Evolutionary conservation across 2,888 invertebrate species (phyloP), one percentile per base, ranked within the genome.

Genomic region (Charanyca ferruginea): DNA sequence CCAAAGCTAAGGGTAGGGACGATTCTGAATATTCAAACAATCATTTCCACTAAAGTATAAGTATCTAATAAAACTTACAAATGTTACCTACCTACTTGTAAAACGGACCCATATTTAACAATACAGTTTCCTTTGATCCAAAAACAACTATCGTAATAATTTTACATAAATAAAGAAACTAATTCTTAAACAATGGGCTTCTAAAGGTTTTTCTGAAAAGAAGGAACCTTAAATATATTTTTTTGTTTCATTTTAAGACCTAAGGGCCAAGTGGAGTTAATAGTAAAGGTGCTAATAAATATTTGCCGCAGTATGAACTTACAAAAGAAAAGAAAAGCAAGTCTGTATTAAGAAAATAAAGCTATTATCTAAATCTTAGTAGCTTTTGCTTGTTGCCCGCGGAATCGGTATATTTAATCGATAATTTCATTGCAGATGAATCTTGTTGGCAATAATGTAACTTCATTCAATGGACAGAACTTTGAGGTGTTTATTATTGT

Each of bases 71-170:
- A 73, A 77, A 68, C 25, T 71, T 54, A 76, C 67, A 76, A 78
- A 74, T 62, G 42, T 61, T 47, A 42, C 32, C 23, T n/a, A n/a
- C n/a, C n/a, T 23, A 71, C 55, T 74, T 51, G 62, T 80, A 80
- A 82, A 80, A 67, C 47, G 45, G 51, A 59, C 67, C 62, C 55
- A 48, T 54, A 61, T 59, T 73, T 32, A 78, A 85, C 77, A 84
- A 82, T 75, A 81, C 81, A 47, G 77, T 77, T 83, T 83, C 84
- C 77, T 79, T 78, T 77, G 79, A 83, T 81, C 74, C 70, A 79
- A 77, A 81, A 58, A 60, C 9, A 69, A 74, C 76, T 74, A 73
- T 76, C 23, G 73, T 78, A 73, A 78, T 76, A 73, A 74, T 74
- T 83, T 78, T 54, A 82, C 71, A 74, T 80, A 77, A 78, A 77